A percentile compares a stretch with the other conserved stretches of the same genome.
phyloP scores from a whole-genome alignment of 2,797 vertebrate species.

The Smutsia temminckii region DNA sequence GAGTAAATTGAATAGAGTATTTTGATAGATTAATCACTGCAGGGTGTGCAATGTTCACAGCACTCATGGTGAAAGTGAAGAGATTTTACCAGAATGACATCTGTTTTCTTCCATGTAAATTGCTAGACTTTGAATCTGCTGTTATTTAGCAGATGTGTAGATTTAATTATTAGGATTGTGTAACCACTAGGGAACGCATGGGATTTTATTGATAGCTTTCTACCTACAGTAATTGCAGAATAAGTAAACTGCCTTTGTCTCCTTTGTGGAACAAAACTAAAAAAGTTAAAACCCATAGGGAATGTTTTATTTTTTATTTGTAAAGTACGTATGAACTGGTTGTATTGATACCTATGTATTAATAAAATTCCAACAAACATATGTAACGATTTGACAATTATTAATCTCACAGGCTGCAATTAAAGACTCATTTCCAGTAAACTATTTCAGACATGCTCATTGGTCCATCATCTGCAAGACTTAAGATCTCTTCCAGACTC shows the following conservation, averaged over 20 bases:
- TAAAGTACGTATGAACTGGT: neutral
- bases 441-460: slow-evolving; percentile 24
- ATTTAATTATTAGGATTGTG: slow-evolving; percentile 82
- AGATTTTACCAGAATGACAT: slow-evolving; percentile 78
- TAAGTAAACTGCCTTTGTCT: slow-evolving; percentile 68
- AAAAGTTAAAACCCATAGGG: slow-evolving; percentile 39
- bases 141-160: slow-evolving; percentile 82
- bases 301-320: slow-evolving; percentile 27
- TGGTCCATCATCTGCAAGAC: neutral
- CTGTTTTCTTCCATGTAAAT: slow-evolving; percentile 80
- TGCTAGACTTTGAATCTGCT: slow-evolving; percentile 74
- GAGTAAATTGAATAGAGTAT: slow-evolving; percentile 75
- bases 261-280: slow-evolving; percentile 51
- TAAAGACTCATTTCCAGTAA: slow-evolving; percentile 37
- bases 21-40: slow-evolving; percentile 81
- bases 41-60: slow-evolving; percentile 62
- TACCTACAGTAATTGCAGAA: slow-evolving; percentile 70
- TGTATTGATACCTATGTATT: slow-evolving; percentile 2
- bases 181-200: slow-evolving; percentile 70
- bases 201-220: slow-evolving; percentile 74
- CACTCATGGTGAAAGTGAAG: slow-evolving; percentile 67
- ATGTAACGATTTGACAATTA: neutral
- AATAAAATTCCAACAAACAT: slow-evolving; percentile 54
- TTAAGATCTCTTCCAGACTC: neutral
- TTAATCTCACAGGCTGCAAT: neutral